Percentiles rank a stretch among this genome's conserved stretches.
Evolutionary conservation across 2,888 invertebrate species (phyloP).

Genomic region (Laspeyria flexula): DNA sequence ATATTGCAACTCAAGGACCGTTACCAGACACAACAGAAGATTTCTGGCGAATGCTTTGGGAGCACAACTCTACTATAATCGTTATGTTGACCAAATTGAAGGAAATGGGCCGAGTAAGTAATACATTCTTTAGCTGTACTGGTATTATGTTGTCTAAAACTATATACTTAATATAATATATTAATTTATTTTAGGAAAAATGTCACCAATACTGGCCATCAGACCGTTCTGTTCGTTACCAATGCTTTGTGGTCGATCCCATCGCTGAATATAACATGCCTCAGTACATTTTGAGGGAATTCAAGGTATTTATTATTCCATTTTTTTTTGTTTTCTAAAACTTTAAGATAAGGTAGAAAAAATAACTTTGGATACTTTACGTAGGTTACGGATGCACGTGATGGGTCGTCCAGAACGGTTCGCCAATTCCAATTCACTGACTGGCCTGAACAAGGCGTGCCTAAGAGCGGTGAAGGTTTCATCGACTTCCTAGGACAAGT

Average conservation of each 20-base stretch:
- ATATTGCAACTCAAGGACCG: constrained; percentile 99
- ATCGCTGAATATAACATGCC: constrained; percentile 99
- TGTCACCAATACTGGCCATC: constrained; percentile 99
- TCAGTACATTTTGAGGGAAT: constrained; percentile 99
- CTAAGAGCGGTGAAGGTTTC: constrained; percentile 99
- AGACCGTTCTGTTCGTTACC: constrained; percentile 98
- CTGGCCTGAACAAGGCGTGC: constrained; percentile 98
- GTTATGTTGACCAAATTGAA: constrained; percentile 99
- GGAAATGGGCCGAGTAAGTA: constrained; percentile 97
- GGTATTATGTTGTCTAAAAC: neutral
- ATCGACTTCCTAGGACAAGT: constrained; percentile 99
- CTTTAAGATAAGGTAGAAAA: neutral
- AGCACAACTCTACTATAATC: constrained; percentile 99
- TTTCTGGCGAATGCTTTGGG: constrained; percentile 99
- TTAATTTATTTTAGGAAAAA: constrained; percentile 91
- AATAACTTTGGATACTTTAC: neutral
- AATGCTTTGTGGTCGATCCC: constrained; percentile 99
- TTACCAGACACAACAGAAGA: constrained; percentile 98
- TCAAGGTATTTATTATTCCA: too few species aligned
- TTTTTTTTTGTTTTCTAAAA: neutral
- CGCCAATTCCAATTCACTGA: constrained; percentile 98
- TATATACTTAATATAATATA: neutral
- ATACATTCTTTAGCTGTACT: neutral
- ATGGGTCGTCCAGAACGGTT: constrained; percentile 97
- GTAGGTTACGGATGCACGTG: constrained; percentile 97